phyloP scores from a whole-genome alignment of 2,797 vertebrate species.

The Tenualosa ilisha region DNA sequence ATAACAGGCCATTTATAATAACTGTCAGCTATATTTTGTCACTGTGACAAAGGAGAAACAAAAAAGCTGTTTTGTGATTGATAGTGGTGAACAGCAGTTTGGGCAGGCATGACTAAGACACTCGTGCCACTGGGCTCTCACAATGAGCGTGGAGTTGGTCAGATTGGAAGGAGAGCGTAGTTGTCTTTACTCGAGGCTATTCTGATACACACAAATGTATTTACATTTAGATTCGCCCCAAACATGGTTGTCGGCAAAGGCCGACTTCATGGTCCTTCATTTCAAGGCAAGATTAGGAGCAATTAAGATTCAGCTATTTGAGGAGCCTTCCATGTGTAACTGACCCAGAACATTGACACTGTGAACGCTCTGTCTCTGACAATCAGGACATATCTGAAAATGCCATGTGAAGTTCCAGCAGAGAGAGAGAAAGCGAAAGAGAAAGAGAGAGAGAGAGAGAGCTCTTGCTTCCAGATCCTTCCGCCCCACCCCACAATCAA shows the following conservation, averaged over 20 bases:
- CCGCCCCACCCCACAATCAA: not conserved
- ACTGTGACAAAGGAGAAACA: not conserved
- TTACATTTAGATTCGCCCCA: too few species aligned
- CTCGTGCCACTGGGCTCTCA: constrained; percentile 22
- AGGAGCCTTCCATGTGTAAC: constrained; percentile 42
- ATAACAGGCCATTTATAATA: not conserved
- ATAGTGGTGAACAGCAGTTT: constrained; percentile 36
- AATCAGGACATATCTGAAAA: not conserved
- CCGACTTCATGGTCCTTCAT: not conserved
- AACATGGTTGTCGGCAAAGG: not conserved
- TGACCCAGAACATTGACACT: constrained; percentile 41
- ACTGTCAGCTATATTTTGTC: not conserved
- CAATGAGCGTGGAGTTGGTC: not conserved
- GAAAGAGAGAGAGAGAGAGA: constrained; percentile 27
- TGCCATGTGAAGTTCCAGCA: not conserved
- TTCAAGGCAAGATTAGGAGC: constrained; percentile 59
- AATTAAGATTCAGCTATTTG: constrained; percentile 58
- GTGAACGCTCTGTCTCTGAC: constrained; percentile 16
- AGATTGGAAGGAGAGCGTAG: not conserved
- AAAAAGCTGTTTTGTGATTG: constrained; percentile 42
- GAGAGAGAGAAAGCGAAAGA: constrained; percentile 24
- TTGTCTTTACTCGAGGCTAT: not conserved
- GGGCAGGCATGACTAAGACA: constrained; percentile 35
- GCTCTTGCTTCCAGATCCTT: not conserved
- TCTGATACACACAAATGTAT: not conserved